These are phyloP conservation scores for Amphipoea oculea DNA, from an alignment of 2,888 invertebrate genomes.

Conservation along the genomic window DNA sequence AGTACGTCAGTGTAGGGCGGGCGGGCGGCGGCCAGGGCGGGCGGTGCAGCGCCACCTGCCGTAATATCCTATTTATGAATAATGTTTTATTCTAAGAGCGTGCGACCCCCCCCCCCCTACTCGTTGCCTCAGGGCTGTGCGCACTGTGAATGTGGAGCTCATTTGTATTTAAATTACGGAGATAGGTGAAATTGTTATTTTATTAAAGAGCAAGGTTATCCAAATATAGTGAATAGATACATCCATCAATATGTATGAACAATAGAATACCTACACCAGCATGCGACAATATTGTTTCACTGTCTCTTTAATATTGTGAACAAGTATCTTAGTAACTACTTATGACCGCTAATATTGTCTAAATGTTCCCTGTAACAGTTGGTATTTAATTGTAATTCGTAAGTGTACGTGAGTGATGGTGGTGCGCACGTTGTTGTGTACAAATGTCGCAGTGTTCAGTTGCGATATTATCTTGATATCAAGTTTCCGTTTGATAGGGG, in stretches of 20 bases:
- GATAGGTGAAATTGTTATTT: background rate
- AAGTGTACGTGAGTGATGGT: background rate
- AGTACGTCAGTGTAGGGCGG: constrained; percentile 59
- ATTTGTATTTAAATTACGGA: constrained; percentile 26
- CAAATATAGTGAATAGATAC: background rate
- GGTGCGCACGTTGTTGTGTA: background rate
- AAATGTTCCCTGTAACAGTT: background rate
- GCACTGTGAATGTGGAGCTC: constrained; percentile 1
- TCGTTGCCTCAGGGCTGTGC: constrained; percentile 72
- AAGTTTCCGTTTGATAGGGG: constrained; percentile 8
- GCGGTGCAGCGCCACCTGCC: constrained; percentile 74
- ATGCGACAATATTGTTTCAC: background rate
- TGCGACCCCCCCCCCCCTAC: constrained; percentile 77
- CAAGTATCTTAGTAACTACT: background rate
- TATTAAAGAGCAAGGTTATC: background rate
- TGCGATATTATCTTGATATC: constrained; percentile 12
- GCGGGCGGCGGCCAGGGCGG: constrained; percentile 46
- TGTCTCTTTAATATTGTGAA: background rate
- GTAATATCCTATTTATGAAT: constrained; percentile 90
- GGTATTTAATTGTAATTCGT: background rate
- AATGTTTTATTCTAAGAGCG: constrained; percentile 90
- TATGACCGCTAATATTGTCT: background rate
- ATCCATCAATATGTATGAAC: background rate
- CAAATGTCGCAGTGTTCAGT: background rate
- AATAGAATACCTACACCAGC: background rate